Evolutionary conservation across 2,797 vertebrate species (phyloP), one percentile per base, ranked within the genome.

Genomic region (Neostethus bicornis): DNA sequence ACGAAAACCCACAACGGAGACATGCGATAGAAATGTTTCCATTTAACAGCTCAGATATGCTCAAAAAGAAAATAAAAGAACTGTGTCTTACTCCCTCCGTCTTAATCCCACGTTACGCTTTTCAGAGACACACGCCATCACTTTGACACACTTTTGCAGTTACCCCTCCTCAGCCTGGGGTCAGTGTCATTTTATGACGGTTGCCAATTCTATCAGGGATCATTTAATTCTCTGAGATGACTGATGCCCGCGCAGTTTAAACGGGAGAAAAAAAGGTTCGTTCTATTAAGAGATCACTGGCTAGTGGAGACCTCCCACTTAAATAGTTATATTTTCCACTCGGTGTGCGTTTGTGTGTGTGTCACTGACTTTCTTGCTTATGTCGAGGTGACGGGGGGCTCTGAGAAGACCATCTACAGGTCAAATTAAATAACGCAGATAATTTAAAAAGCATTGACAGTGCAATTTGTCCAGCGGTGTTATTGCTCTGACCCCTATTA

Each of bases 401-500:
- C n/a, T 31, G 51, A 74, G 88, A 87, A 90, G 90, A 94, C 91
- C 92, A 92, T 94, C 93, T 91, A 92, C 93, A 93, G 95, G 95
- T 97, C 95, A 96, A 92, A 95, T 95, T 92, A 95, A 97, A 98
- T 95, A 95, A 94, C 93, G 94, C 90, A 93, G 93, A 96, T 97
- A 93, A 98, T 97, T 97, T 94, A 92, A 94, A 91, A 92, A 87
- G 81, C 93, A 94, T 93, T 96, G 95, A 96, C 94, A 96, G 93
- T 81, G 80, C 92, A 94, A 97, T 96, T 94, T 95, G 94, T 95
- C 89, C 92, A 90, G 92, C 88, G 80, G 73, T 96, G 93, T 96
- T 96, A 98, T 96, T 94, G 95, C 93, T 88, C 84, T 95, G 95
- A 97, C 95, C 95, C 93, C 93, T 92, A 93, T 96, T 94, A 95